Base-by-base conservation (phyloP, 2,888 invertebrate species). In the Ophonus ardosiacus region DNA sequence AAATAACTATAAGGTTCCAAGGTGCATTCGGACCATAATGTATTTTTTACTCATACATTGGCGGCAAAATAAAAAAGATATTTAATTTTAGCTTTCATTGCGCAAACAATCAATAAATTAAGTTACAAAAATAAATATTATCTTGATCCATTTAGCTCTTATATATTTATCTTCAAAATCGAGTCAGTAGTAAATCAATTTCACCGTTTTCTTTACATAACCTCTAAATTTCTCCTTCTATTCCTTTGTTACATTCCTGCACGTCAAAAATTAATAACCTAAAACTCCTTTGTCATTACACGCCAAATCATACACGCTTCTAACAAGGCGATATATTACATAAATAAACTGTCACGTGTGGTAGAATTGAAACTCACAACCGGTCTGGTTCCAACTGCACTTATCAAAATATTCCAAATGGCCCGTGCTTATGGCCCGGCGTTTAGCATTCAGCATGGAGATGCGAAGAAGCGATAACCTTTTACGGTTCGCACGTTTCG, bases 391-490 rank as follows among this genome's bases (percentile, higher is more conserved):
- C 40, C 21, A 2, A 43, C 17, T 61, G 80, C 80, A 38, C 40
- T 63, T 81, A 81, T 81, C 81, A 81, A 81, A 81, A 81, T 81
- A 81, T 63, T 81, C 61, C 43, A 81, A 80, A 65, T 65, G 81
- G 81, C 43, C 43, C 61, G 81, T 81, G 81, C 71, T 18, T 56
- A 57, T 21, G 76, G 40, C 0, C 57, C 57, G 56, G 7, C 43
- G 10, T 17, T 40, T 5, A 31, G 31, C 10, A 18, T 43, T 21
- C 10, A 15, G 76, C 56, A 13, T 31, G 38, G 38, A 63, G 65
- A 81, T 81, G 65, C 13, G 21, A 31, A 43, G 15, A 21, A 21
- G 13, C 24, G 80, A 81, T 81, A 81, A 65, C 65, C 51, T 81
- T 80, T 63, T 51, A 81, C 81, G 40, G 63, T 43, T 81, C 51